Conservation (phyloP, 2,797 vertebrate species). For the Enteromius afrohamiltoni region DNA sequence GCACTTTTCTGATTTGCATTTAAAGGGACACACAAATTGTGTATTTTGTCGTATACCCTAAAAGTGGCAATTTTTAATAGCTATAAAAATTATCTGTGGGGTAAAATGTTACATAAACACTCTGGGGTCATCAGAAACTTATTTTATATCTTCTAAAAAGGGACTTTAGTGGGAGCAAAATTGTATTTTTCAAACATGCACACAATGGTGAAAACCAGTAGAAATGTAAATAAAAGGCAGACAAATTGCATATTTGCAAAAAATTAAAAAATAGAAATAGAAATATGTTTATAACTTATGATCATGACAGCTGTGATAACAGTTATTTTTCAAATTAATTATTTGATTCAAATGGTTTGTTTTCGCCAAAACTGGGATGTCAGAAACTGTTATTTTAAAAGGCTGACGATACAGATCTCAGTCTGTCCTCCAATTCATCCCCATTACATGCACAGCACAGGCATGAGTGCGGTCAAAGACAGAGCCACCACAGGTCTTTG, state of each 20-base stretch:
- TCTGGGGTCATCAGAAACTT: too few relatives aligned
- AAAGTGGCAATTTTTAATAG: too few relatives aligned
- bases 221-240: not conserved
- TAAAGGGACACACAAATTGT: too few relatives aligned
- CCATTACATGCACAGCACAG: conserved; percentile 50
- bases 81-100: too few relatives aligned
- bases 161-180: not conserved
- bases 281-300: not conserved
- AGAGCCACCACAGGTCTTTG: conserved; percentile 57
- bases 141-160: too few relatives aligned
- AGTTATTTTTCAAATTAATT: not conserved
- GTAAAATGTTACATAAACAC: too few relatives aligned
- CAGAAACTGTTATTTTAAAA: conserved; percentile 65
- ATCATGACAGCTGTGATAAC: conserved; percentile 48
- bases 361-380: not conserved
- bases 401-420: conserved; percentile 61
- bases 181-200: not conserved
- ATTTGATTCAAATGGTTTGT: not conserved
- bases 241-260: not conserved
- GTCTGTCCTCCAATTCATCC: conserved; percentile 62
- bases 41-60: too few relatives aligned
- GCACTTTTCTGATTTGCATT: too few relatives aligned
- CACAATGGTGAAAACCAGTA: too few relatives aligned
- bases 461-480: conserved; percentile 58
- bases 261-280: too few relatives aligned